Evolutionary conservation across 2,113 vertebrate species (phyloP), one percentile per base, ranked within the genome.

Genomic region (Urocynchramus pylzowi): DNA sequence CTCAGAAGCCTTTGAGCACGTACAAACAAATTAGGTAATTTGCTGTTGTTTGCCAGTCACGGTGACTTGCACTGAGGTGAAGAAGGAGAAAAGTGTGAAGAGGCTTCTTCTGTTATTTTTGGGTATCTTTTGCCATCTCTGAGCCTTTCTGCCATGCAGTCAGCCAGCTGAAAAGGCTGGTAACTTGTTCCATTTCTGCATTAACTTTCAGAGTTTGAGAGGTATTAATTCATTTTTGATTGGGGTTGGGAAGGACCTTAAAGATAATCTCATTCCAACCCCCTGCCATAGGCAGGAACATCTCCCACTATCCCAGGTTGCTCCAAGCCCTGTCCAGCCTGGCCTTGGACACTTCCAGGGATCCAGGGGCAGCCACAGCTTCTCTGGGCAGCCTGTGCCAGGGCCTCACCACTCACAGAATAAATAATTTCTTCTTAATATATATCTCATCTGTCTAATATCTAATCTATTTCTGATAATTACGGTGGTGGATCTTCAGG

Each of bases 181-280:
- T 33, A 31, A 27, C 24, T 41, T 33, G 19, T 39, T 73, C 30
- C 18, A 1, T 65, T 64, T 64, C 37, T 10, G 2, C 45, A 39
- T 16, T 27, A 30, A 28, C 23, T 78, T 73, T 53, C 49, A 76
- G 49, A 14, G 13, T 61, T 76, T 76, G n/a, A 41, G 27, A 54
- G 41, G 27, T 45, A 13, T 39, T 61, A 22, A 24, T 69, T 77
- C 8, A n/a, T n/a, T n/a, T n/a, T n/a, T 49, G 10, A 4, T 54
- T 47, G 69, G 47, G 13, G 7, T 37, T 56, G 47, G 26, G 56
- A 56, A 45, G 26, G 15, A 49, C 26, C 17, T 23, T 63, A 42
- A 61, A 33, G 21, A 6, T 37, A 3, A 63, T 23, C 9, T 20
- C 0, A 0, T 69, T 76, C 21, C 26, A 76, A 3, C 9, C 1